A percentile compares a stretch with the other conserved stretches of the same genome.
Conservation (phyloP, 1,140 invertebrate genomes). For the Antheraea pernyi region DNA sequence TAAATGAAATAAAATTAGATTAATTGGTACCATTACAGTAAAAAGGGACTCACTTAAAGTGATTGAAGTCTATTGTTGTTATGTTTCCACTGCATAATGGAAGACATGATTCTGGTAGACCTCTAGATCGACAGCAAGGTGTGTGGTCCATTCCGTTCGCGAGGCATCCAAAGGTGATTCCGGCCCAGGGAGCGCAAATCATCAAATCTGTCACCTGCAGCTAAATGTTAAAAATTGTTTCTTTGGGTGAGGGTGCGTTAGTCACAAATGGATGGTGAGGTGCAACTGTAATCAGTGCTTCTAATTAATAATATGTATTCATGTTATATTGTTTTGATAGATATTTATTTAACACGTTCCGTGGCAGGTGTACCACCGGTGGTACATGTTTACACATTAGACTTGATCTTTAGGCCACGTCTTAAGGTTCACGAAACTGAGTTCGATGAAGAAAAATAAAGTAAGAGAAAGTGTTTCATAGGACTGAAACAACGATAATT, state of each 20-base stretch:
- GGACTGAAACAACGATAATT: too few relatives aligned
- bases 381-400: too few relatives aligned
- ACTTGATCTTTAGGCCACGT: too few relatives aligned
- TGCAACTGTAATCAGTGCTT: background rate
- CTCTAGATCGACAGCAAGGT: conserved; percentile 86
- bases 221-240: conserved; percentile 51
- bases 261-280: conserved; percentile 45
- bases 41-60: conserved; percentile 84
- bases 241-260: conserved; percentile 58
- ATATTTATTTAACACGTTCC: too few relatives aligned
- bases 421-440: too few relatives aligned
- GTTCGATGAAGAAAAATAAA: too few relatives aligned
- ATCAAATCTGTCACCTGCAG: conserved; percentile 85
- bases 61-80: conserved; percentile 87
- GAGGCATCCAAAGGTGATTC: conserved; percentile 88
- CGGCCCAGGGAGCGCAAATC: conserved; percentile 92
- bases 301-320: too few relatives aligned
- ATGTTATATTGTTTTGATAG: too few relatives aligned
- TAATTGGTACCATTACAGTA: too few relatives aligned
- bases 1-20: too few relatives aligned
- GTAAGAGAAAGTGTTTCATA: too few relatives aligned
- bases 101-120: conserved; percentile 86
- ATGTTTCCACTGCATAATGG: conserved; percentile 89
- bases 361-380: too few relatives aligned
- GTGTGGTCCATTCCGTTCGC: conserved; percentile 90